Base-by-base conservation (phyloP, 2,797 vertebrate species). In the Hoplostethus atlanticus region DNA sequence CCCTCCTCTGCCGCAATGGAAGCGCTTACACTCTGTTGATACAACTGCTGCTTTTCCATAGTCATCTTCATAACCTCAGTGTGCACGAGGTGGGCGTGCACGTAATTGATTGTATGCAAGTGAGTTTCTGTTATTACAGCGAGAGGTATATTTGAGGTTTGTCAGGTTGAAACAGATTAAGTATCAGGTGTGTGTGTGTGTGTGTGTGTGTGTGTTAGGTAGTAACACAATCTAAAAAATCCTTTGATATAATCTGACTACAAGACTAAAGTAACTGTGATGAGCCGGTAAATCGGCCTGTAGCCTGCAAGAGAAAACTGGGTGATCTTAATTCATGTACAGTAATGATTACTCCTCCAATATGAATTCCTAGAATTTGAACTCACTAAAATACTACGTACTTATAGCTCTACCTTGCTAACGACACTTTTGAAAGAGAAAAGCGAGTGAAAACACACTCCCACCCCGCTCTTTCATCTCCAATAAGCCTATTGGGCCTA, bases 401-500 rank as follows among this genome's bases (percentile, higher is more conserved):
- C 55, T 56, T 63, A 52, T 83, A 71, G 63, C 57, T 58, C 15
- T 57, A 53, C 30, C 12, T 69, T 79, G 83, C 76, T 76, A 84
- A 71, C 65, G 67, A 76, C 63, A 61, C 44, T 59, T 69, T 79
- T 76, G 63, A 79, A 83, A 85, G 63, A 76, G 62, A 73, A 64
- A 76, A 68, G 63, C 77, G 76, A 77, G 71, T 69, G 76, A 67
- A 67, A 79, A 77, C 70, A 75, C 36, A 57, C 56, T 68, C 58
- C 68, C 74, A 85, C 63, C 64, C 71, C 66, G 46, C 44, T 79
- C 73, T 83, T 80, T 85, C 73, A 86, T 84, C 76, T 82, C 72
- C 64, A 87, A 84, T 75, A 85, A 87, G 80, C 72, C 80, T 66
- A 66, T 63, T 81, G 86, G 79, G 83, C 85, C 68, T 68, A 75